Conservation (phyloP, 2,888 invertebrate genomes). For the Isotomurus palustris region DNA sequence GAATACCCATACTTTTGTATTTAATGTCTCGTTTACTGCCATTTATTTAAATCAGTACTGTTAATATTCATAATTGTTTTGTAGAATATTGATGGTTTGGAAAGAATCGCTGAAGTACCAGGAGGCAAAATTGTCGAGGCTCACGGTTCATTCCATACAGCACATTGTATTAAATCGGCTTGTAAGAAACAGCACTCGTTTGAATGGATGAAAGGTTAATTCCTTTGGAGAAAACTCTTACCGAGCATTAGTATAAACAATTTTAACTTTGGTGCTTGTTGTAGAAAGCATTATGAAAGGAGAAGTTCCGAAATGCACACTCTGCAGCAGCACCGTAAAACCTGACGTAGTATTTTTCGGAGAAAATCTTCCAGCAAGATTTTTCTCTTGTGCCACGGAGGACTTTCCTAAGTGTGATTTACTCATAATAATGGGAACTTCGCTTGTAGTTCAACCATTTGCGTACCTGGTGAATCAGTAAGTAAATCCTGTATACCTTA, state of each 20-base stretch:
- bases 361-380: slow-evolving; percentile 76
- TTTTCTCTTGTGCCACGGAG: slow-evolving; percentile 62
- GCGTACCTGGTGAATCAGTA: slow-evolving; percentile 79
- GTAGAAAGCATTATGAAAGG: slow-evolving; percentile 68
- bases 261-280: slow-evolving; percentile 28
- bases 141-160: slow-evolving; percentile 86
- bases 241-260: background rate
- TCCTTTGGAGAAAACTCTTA: background rate
- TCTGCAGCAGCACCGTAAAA: slow-evolving; percentile 74
- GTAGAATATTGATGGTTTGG: slow-evolving; percentile 91
- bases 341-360: slow-evolving; percentile 97
- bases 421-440: slow-evolving; percentile 91
- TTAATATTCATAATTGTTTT: background rate
- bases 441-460: slow-evolving; percentile 89
- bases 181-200: slow-evolving; percentile 69
- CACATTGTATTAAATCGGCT: slow-evolving; percentile 66
- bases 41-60: background rate
- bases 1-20: slow-evolving; percentile 11
- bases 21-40: background rate
- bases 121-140: slow-evolving; percentile 85
- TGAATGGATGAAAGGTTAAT: slow-evolving; percentile 77
- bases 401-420: slow-evolving; percentile 86
- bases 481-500: slow-evolving; percentile 40
- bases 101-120: slow-evolving; percentile 76
- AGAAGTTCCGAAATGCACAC: slow-evolving; percentile 69